These are phyloP conservation scores for Hydra vulgaris DNA, from an alignment of 30 jellyfish, hydroid and myxozoan species.

Conservation along the genomic window DNA sequence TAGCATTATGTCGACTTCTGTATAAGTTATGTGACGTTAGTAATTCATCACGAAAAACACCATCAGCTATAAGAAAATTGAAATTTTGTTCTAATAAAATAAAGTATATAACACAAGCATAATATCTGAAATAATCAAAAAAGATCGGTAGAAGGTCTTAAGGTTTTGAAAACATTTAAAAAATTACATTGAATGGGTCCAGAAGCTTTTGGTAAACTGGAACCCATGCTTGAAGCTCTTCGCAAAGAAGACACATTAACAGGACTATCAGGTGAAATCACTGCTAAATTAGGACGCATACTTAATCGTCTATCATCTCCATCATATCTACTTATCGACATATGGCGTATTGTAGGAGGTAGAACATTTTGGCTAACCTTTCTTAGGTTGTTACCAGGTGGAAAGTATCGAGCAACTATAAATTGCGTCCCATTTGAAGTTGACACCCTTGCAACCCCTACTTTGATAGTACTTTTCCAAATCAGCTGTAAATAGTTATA, in stretches of 20 bases:
- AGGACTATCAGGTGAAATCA: neutral
- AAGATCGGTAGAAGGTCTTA: too few relatives aligned
- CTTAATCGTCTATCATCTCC: neutral
- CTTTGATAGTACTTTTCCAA: slow-evolving; percentile 78
- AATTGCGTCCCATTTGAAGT: slow-evolving; percentile 87
- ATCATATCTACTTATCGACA: neutral
- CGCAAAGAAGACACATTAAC: neutral
- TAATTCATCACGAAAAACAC: slow-evolving; percentile 49
- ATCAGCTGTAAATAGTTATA: too few relatives aligned
- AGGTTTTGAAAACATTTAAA: too few relatives aligned
- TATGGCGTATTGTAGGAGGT: slow-evolving; percentile 50
- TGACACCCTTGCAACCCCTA: slow-evolving; percentile 93
- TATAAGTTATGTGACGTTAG: slow-evolving; percentile 53
- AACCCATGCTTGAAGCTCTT: neutral
- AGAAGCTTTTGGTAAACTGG: neutral
- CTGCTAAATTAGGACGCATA: neutral
- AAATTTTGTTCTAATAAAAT: too few relatives aligned
- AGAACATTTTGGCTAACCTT: slow-evolving; percentile 77
- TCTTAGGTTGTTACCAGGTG: slow-evolving; percentile 94
- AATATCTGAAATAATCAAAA: too few relatives aligned
- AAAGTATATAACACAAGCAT: too few relatives aligned
- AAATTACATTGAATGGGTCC: neutral
- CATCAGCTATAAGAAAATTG: slow-evolving; percentile 37
- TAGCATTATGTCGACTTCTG: slow-evolving; percentile 57
- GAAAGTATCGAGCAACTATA: slow-evolving; percentile 87